Evolutionary conservation across 2,113 vertebrate species (phyloP), one percentile per base, ranked within the genome.

Genomic region (Baryphthengus martii): DNA sequence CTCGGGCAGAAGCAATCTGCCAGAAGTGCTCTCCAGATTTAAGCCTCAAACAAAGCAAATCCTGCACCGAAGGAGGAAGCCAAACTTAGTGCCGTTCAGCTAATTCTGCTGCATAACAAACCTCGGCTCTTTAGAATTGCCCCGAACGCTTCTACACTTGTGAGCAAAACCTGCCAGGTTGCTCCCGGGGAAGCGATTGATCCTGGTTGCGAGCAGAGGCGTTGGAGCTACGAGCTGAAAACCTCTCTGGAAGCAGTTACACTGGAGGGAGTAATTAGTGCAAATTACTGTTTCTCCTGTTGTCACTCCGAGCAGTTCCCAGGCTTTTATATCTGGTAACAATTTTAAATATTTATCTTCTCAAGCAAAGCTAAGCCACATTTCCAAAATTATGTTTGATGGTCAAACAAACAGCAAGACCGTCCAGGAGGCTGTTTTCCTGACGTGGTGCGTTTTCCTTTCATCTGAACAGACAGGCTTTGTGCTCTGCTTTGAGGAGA

Each of bases 1-100:
- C 76, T 80, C 95, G 89, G 97, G 93, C 25, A 19, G 33, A 68
- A 68, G 33, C 33, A 39, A 74, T 76, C 71, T 77, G 53, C 59
- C 65, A 9, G 35, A 72, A 53, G 50, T 4, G 70, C 80, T 78
- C 42, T 63, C 70, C 67, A 33, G 74, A 33, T 80, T 42, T 52
- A 39, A 81, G 52, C 45, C 53, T 66, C 29, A 89, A 66, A 44
- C 29, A 13, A 68, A 50, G 49, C n/a, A 50, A n/a, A 63, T 33
- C 10, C 82, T 55, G 12, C 0, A 1, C 28, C 16, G 61, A 33
- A 40, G 61, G 37, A 47, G 17, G 19, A 31, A 33, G 24, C 17
- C 14, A 21, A 35, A 14, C 7, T 40, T 29, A 3, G 33, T 10
- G 52, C 33, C 7, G 33, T 42, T 61, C 20, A 81, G 18, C 20